These are phyloP conservation scores for Theocolax elegans DNA, from an alignment of 1,140 invertebrate species.

Conservation along the genomic window DNA sequence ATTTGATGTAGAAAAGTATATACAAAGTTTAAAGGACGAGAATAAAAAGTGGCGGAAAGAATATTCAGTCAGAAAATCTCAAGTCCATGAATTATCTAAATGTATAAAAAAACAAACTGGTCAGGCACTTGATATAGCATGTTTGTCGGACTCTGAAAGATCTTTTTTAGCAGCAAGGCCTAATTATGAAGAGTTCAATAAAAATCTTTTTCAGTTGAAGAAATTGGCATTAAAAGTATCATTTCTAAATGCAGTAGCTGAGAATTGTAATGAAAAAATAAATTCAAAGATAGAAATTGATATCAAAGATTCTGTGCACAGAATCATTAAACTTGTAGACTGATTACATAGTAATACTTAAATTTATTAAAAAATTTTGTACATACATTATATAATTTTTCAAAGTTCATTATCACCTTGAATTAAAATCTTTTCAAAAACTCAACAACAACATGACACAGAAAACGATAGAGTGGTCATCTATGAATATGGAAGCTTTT, in stretches of 20 bases:
- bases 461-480: slow-evolving; percentile 54
- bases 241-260: slow-evolving; percentile 36
- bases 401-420: slow-evolving; percentile 1
- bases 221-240: slow-evolving; percentile 42
- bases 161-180: slow-evolving; percentile 49
- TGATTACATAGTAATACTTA: slow-evolving; percentile 3
- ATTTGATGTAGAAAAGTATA: slow-evolving; percentile 53
- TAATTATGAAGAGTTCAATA: slow-evolving; percentile 51
- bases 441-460: slow-evolving; percentile 45
- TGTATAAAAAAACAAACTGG: slow-evolving; percentile 36
- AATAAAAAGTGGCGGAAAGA: slow-evolving; percentile 51
- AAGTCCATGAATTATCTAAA: slow-evolving; percentile 43
- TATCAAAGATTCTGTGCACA: slow-evolving; percentile 33
- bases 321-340: slow-evolving; percentile 44
- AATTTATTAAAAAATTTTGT: slow-evolving; percentile 9
- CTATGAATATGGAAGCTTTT: slow-evolving; percentile 69
- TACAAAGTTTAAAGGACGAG: slow-evolving; percentile 49
- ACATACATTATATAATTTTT: slow-evolving; percentile 3
- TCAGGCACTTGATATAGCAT: slow-evolving; percentile 46
- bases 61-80: slow-evolving; percentile 45
- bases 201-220: slow-evolving; percentile 47
- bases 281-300: slow-evolving; percentile 44
- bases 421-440: slow-evolving; percentile 34
- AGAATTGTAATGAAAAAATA: slow-evolving; percentile 44
- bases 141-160: slow-evolving; percentile 49